Conservation (phyloP, 1,140 invertebrate species). For the Eupeodes corollae region DNA sequence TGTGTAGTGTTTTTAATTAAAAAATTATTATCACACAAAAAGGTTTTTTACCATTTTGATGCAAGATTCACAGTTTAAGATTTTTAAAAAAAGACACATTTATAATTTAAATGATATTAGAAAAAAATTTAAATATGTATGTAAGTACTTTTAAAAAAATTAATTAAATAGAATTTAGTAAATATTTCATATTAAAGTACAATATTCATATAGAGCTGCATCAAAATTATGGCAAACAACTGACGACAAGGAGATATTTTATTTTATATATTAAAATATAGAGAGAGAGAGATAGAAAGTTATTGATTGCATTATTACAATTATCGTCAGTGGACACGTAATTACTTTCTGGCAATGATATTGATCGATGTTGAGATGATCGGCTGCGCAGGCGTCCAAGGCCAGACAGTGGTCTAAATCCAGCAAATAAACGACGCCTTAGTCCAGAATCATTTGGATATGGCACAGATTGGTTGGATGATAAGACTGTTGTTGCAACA, state of each 20-base stretch:
- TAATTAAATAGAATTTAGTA: background rate
- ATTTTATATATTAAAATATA: slow-evolving; percentile 6
- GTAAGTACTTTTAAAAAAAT: no score
- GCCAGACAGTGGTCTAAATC: slow-evolving; percentile 60
- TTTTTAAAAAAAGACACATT: no score
- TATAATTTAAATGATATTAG: no score
- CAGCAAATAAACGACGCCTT: slow-evolving; percentile 56
- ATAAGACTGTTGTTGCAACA: slow-evolving; percentile 19
- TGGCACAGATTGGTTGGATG: slow-evolving; percentile 10
- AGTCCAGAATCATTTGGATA: slow-evolving; percentile 45
- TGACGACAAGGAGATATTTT: background rate
- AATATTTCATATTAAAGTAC: background rate
- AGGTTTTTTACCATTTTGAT: no score
- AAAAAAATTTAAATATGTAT: no score
- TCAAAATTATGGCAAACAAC: background rate
- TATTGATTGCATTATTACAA: background rate
- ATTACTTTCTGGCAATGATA: slow-evolving; percentile 72
- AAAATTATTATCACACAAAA: no score
- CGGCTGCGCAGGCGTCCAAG: slow-evolving; percentile 53
- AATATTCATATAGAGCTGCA: background rate
- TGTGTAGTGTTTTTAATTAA: no score
- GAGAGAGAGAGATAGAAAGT: slow-evolving; percentile 5
- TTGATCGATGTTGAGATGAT: slow-evolving; percentile 61
- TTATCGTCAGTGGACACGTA: slow-evolving; percentile 27
- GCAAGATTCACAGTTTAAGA: no score